Base-by-base conservation (phyloP, 2,888 invertebrate species). In the Prosapia bicincta region DNA sequence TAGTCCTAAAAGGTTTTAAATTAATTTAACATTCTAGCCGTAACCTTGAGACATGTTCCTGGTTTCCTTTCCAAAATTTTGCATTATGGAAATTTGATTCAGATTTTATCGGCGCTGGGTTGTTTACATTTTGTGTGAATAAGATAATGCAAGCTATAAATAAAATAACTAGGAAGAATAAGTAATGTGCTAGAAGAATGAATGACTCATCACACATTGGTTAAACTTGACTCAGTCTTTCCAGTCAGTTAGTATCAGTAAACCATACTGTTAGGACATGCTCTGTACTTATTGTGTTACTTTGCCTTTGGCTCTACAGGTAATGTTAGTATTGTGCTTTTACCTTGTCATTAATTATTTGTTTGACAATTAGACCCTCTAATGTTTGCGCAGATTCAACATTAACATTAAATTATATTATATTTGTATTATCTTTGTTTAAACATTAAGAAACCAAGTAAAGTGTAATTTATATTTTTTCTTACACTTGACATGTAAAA, bases 281-380 rank as follows among this genome's bases (percentile, higher is more conserved):
- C 15, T 38, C 15, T 38, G 38, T 15, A 38, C 38, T 9, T 38
- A 38, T 13, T 38, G 38, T 38, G 38, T 38, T 13, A 81, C 79
- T 80, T 80, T 78, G 76, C 78, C 78, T 66, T 43, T 76, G n/a
- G 67, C 71, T 73, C 15, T n/a, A 20, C 25, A 68, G 68, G 28
- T 66, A 66, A 25, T 15, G 20, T 15, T 66, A 10, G 26, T 9
- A 25, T 13, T 25, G 5, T 66, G 66, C 26, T 24, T 26, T 66
- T 66, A 24, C 9, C 23, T 25, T 20, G 26, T 6, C 5, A 9
- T 65, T 26, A 9, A 66, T 20, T 66, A 15, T 66, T 25, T 66
- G 24, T 66, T 66, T 66, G 26, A 9, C 3, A 25, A 26, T 26
- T 25, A 9, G 1, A 66, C 7, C 9, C 13, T 3, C 5, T 66